Conservation (phyloP, 2,797 vertebrate species). For the Molossus alvarezi region DNA sequence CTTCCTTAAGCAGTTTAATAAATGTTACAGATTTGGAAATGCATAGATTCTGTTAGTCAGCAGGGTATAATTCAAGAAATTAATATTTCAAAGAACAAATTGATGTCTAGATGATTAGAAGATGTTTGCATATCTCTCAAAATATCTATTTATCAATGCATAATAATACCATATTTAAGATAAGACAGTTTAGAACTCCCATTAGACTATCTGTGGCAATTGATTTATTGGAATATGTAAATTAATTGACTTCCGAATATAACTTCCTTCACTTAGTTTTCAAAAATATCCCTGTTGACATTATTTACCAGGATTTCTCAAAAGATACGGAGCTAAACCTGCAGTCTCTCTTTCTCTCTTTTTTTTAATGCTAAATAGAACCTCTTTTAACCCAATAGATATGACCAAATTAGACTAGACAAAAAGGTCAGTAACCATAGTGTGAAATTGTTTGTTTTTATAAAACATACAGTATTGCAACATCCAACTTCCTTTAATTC, state of each 20-base stretch:
- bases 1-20: conserved; percentile 66
- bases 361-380: not conserved
- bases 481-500: not conserved
- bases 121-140: not conserved
- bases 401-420: not conserved
- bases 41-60: not conserved
- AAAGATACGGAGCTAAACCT: not conserved
- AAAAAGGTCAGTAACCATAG: not conserved
- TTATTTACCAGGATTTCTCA: not conserved
- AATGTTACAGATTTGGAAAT: conserved; percentile 28
- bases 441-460: not conserved
- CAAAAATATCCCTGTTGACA: not conserved
- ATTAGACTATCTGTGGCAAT: not conserved
- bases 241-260: not conserved
- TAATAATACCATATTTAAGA: not conserved
- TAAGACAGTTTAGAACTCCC: not conserved
- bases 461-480: not conserved
- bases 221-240: not conserved
- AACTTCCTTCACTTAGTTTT: not conserved
- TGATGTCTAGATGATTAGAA: not conserved
- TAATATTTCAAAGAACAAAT: not conserved
- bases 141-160: not conserved
- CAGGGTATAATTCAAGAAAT: not conserved
- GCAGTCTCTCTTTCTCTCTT: not conserved
- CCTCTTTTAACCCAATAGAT: not conserved